A percentile compares a stretch with the other conserved stretches of the same genome.
Conservation (phyloP, 2,797 vertebrate species). For the Scomberomorus guttatus region DNA sequence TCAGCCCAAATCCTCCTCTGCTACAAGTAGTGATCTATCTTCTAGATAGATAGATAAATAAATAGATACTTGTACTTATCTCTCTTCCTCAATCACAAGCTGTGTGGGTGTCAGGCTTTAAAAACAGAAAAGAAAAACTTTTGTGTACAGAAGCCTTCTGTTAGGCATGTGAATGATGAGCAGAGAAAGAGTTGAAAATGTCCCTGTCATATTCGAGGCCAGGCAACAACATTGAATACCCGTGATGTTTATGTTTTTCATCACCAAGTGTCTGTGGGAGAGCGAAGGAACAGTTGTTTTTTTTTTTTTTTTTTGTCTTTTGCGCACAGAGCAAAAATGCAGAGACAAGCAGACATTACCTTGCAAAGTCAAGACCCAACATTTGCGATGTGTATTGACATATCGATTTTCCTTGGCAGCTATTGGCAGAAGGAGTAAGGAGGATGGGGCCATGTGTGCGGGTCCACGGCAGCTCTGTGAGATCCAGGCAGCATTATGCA, state of each 20-base stretch:
- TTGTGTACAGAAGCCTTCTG: conserved; percentile 9
- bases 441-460: conserved; percentile 74
- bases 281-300: conserved; percentile 33
- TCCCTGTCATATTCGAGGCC: conserved; percentile 59
- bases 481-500: conserved; percentile 84
- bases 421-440: conserved; percentile 83
- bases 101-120: conserved; percentile 42
- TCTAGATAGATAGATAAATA: conserved; percentile 39
- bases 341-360: conserved; percentile 84
- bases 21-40: conserved; percentile 25
- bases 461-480: conserved; percentile 72
- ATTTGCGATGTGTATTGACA: conserved; percentile 85
- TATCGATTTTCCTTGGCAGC: conserved; percentile 86
- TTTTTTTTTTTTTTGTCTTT: conserved; percentile 15
- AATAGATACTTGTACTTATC: conserved; percentile 12
- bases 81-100: conserved; percentile 30
- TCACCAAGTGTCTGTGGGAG: conserved; percentile 58
- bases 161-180: conserved; percentile 43
- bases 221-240: conserved; percentile 47
- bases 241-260: conserved; percentile 59
- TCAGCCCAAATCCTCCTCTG: conserved; percentile 34
- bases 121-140: conserved; percentile 35
- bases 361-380: conserved; percentile 86
- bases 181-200: conserved; percentile 29
- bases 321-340: conserved; percentile 76